Base-by-base conservation (phyloP, 2,113 vertebrate species). In the Aspiorhynchus laticeps region DNA sequence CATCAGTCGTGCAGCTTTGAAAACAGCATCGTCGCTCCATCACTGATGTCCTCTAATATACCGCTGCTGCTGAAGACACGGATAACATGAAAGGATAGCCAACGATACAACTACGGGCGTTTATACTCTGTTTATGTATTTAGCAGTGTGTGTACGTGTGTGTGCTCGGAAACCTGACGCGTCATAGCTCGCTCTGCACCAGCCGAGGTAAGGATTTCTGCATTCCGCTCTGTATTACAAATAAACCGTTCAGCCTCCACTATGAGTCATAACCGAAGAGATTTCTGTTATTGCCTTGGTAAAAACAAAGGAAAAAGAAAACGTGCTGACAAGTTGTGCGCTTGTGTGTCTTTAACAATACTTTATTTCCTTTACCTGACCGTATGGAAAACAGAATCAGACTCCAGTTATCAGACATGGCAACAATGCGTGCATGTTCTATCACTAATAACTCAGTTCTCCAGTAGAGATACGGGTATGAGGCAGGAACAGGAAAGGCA, bases 191-290 rank as follows among this genome's bases (percentile, higher is more conserved):
- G 91, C 92, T 93, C 94, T 95, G 94, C 95, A 94, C 78, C 94
- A 95, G 93, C 92, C 90, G 84, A 91, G 94, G 95, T 95, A 94
- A 95, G 94, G 12, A 4, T 91, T 92, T 89, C 3, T 86, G 28
- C 91, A 90, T 84, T 88, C 83, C 43, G 3, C 51, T 41, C 74
- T n/a, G 17, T 78, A 78, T 80, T 65, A 53, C 31, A 87, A 90
- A 89, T 79, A 88, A 61, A 84, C 61, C 78, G 33, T 71, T 48
- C 74, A 83, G 59, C 24, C 73, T 53, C 9, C 33, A 26, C 80
- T 75, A 8, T 38, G 36, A 74, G n/a, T 28, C 48, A 69, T 31
- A 56, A 56, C 46, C 26, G 7, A 6, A 82, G 5, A 26, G 0
- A 36, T 53, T 83, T 83, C 19, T 65, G 38, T 67, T 10, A 28